Evolutionary conservation across 2,797 vertebrate genomes (phyloP).

Genomic region (Podarcis siculus): DNA sequence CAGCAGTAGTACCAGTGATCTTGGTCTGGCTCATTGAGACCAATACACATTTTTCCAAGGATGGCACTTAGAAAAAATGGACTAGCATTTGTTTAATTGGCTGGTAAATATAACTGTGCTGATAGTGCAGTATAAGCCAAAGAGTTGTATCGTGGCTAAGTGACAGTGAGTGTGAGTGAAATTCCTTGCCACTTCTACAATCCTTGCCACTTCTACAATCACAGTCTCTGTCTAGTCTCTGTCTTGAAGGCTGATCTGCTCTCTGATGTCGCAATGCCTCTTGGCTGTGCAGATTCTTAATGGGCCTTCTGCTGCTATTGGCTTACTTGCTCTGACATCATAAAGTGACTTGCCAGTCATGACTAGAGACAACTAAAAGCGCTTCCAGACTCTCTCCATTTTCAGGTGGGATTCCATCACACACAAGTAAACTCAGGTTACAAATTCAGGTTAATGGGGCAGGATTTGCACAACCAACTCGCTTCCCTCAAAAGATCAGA

Average conservation of each 20-base stretch:
- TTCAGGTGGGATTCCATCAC: too few species aligned
- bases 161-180: background rate
- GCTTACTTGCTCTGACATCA: background rate
- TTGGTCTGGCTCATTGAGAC: background rate
- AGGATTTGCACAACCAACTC: too few species aligned
- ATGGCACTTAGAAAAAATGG: background rate
- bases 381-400: too few species aligned
- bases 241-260: background rate
- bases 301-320: background rate
- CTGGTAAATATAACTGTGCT: background rate
- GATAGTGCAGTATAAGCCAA: background rate
- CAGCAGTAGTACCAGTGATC: background rate
- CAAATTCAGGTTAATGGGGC: too few species aligned
- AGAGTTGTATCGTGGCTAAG: background rate
- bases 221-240: background rate
- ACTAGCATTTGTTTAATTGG: background rate
- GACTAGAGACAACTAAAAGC: background rate
- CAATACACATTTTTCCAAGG: background rate
- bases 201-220: background rate
- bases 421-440: too few species aligned
- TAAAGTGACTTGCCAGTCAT: background rate
- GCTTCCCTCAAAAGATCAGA: too few species aligned
- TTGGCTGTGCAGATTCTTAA: background rate
- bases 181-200: background rate
- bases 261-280: background rate